Base-by-base conservation (phyloP, 1,140 invertebrate species). In the Microplitis demolitor region DNA sequence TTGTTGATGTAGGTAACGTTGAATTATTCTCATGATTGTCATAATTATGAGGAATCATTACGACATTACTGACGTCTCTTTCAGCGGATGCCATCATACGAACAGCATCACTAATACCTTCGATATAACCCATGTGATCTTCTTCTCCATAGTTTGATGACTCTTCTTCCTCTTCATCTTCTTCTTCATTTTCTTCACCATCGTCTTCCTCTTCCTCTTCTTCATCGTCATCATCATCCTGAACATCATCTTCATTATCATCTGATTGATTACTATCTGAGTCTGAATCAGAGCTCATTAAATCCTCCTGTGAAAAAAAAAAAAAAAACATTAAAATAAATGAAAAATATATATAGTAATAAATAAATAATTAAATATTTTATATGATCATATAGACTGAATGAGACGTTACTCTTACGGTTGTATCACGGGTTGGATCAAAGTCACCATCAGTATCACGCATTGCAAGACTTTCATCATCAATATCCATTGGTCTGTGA, bases 141-240 rank as follows among this genome's bases (percentile, higher is more conserved):
- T 90, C 89, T 51, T 89, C 87, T 45, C 89, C 88, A 14, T 89
- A 89, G 76, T 87, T 87, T 3, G 85, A 86, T 0, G 86, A 90
- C 34, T 90, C 91, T 73, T 92, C 92, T 37, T 91, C 91, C 6
- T 90, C 90, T 53, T 92, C 91, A 60, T 92, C 91, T 51, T 92
- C 90, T 3, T 89, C 89, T 51, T 89, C 89, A 58, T 87, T 86
- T 72, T 87, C 86, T 8, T 84, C 86, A 60, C 35, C 83, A 66
- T 89, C 89, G 34, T 90, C 89, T 53, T 88, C 88, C 74, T 91
- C 89, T 24, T 90, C 90, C 24, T 90, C 89, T 56, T 90, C 89
- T 61, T 89, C 89, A n/a, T 90, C 89, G 45, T 91, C 89, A 11
- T 89, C 88, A 34, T 89, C 88, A 66, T 89, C 88, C 67, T 89